phyloP scores from a whole-genome alignment of 2,797 vertebrate species.

The Lutjanus campechanus region DNA sequence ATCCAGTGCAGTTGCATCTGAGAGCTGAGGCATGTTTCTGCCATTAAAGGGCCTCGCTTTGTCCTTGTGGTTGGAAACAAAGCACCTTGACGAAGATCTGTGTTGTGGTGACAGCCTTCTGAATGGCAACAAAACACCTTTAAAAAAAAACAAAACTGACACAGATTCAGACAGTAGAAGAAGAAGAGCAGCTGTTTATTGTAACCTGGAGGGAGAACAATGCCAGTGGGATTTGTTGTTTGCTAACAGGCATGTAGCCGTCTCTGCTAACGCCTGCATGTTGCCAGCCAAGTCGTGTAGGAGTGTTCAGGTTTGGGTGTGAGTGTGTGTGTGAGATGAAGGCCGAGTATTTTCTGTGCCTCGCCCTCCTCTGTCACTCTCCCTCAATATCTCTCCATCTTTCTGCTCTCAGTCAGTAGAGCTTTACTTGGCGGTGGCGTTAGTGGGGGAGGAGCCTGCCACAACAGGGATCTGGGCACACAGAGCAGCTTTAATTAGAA shows the following conservation, averaged over 20 bases:
- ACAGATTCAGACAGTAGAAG: slow-evolving; percentile 30
- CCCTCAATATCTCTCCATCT: slow-evolving; percentile 42
- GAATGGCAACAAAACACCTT: slow-evolving; percentile 15
- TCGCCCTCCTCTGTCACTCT: slow-evolving; percentile 36
- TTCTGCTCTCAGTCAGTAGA: slow-evolving; percentile 62
- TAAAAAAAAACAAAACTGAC: neutral
- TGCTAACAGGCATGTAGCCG: slow-evolving; percentile 50
- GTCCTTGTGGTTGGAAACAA: slow-evolving; percentile 65
- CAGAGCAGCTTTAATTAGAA: slow-evolving; percentile 86
- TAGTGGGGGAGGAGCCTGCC: slow-evolving; percentile 77
- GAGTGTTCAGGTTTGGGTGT: slow-evolving; percentile 40
- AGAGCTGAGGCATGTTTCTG: slow-evolving; percentile 36
- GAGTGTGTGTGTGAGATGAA: slow-evolving; percentile 43
- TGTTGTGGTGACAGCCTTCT: slow-evolving; percentile 5
- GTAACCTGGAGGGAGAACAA: slow-evolving; percentile 54
- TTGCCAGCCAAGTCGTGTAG: slow-evolving; percentile 26
- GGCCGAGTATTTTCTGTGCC: slow-evolving; percentile 51
- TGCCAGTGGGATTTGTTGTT: slow-evolving; percentile 26
- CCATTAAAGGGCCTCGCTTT: slow-evolving; percentile 46
- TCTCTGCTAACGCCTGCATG: slow-evolving; percentile 43
- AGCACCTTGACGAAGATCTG: slow-evolving; percentile 31
- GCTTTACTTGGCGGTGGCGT: slow-evolving; percentile 63
- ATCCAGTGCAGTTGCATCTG: slow-evolving; percentile 28
- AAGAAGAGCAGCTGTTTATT: slow-evolving; percentile 13
- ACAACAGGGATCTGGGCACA: slow-evolving; percentile 78